A percentile compares a stretch with the other conserved stretches of the same genome.
Conservation (phyloP, 2,113 vertebrate species). For the Cranoglanis bouderius region DNA sequence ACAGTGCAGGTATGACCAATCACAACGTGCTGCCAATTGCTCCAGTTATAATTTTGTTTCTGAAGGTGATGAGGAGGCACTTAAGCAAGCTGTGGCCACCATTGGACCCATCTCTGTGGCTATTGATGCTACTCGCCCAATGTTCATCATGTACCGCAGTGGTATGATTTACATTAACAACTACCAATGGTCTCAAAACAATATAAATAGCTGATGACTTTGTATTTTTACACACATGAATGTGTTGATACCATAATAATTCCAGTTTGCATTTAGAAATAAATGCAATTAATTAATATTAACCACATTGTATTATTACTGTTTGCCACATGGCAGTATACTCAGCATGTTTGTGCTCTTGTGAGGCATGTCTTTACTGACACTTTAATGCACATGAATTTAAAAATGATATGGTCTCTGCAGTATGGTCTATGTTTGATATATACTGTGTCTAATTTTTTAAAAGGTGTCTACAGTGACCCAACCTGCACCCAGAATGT, state of each 20-base stretch:
- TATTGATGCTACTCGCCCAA: slow-evolving; percentile 77
- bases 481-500: slow-evolving; percentile 69
- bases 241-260: background rate
- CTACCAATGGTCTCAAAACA: background rate
- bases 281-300: background rate
- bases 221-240: background rate
- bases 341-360: background rate
- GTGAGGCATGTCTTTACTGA: background rate
- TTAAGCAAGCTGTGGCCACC: slow-evolving; percentile 76
- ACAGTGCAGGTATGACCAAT: slow-evolving; percentile 75
- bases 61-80: slow-evolving; percentile 61
- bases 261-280: background rate
- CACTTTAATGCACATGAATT: background rate
- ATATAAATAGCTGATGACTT: background rate
- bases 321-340: background rate
- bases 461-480: slow-evolving; percentile 85
- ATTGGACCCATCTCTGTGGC: slow-evolving; percentile 86
- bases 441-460: background rate
- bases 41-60: slow-evolving; percentile 71
- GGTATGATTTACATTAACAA: slow-evolving; percentile 67
- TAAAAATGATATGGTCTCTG: background rate
- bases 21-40: slow-evolving; percentile 79
- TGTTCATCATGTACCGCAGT: slow-evolving; percentile 80
- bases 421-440: background rate
- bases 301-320: background rate